Evolutionary conservation across 92 coral and sea anemone species (phyloP), one percentile per base, ranked within the genome.

Genomic region (Porites evermanni): DNA sequence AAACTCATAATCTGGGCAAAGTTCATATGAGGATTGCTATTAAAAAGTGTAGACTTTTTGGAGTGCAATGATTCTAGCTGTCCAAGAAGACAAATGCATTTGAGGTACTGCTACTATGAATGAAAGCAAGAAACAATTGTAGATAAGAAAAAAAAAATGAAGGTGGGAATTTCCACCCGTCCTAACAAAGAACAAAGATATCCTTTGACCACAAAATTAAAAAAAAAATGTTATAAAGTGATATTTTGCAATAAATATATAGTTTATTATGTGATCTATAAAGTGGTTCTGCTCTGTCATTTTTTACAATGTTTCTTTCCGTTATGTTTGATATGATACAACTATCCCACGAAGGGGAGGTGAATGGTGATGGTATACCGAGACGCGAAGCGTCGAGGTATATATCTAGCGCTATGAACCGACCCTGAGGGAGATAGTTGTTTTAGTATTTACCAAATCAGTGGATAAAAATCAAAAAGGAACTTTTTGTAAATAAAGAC

Each of bases 201-300:
- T 71, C 29, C 60, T 12, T 18, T 70, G 59, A 70, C 38, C 66
- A 24, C 67, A 4, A 29, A 71, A 18, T 56, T 50, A 19, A 83
- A 23, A 32, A 29, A 74, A 71, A 70, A 75, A 68, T 63, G 61
- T 74, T 64, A 73, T 56, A 70, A 69, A 70, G 56, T 64, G 66
- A 14, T 83, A 83, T 83, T 83, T 83, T 83, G 80, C 64, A 73
- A 79, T 47, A 83, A 83, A 73, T 74, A 44, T 61, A 73, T 50
- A 10, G 52, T 63, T 74, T 83, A 81, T 83, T 74, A 70, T 70
- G 10, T 70, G 78, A 71, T 59, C 38, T 59, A 21, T 53, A 14
- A 3, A 32, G 19, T 79, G 20, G 24, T 79, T 21, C 52, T 79
- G 38, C 67, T 66, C 14, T 38, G 63, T 44, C 18, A 9, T 13